A percentile compares a stretch with the other conserved stretches of the same genome.
These are phyloP conservation scores for Machimus rusticus DNA, from an alignment of 2,888 invertebrate species.

Conservation along the genomic window DNA sequence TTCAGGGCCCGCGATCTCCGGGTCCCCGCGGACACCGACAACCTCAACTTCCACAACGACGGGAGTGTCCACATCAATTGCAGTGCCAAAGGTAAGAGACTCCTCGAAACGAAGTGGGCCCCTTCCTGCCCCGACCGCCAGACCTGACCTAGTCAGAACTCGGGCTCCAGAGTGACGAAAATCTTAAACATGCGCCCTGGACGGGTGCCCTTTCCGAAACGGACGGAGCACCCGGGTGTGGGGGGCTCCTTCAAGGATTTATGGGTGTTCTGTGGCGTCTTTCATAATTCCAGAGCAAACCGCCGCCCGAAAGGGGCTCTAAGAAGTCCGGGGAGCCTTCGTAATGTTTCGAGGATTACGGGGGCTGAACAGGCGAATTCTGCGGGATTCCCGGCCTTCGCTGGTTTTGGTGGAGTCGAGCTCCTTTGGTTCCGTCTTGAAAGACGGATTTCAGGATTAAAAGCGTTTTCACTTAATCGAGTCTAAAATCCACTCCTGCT, in stretches of 20 bases:
- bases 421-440: not conserved
- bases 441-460: not conserved
- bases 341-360: not conserved
- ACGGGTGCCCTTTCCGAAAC: not conserved
- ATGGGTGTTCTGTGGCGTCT: not conserved
- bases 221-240: not conserved
- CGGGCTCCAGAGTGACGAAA: not conserved
- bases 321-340: not conserved
- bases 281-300: not conserved
- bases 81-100: conserved; percentile 48
- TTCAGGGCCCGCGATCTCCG: conserved; percentile 41
- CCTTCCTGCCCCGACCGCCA: not conserved
- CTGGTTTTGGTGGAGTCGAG: not conserved
- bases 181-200: not conserved
- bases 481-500: not conserved
- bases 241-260: not conserved
- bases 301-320: not conserved
- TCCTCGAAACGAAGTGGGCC: not conserved
- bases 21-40: conserved; percentile 63
- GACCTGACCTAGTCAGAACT: not conserved
- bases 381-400: not conserved
- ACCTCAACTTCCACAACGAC: conserved; percentile 81
- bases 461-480: not conserved
- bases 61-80: conserved; percentile 72
- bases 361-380: not conserved